These are phyloP conservation scores for Adelognathus sp. DNA, from an alignment of 2,888 invertebrate species.

Conservation along the genomic window DNA sequence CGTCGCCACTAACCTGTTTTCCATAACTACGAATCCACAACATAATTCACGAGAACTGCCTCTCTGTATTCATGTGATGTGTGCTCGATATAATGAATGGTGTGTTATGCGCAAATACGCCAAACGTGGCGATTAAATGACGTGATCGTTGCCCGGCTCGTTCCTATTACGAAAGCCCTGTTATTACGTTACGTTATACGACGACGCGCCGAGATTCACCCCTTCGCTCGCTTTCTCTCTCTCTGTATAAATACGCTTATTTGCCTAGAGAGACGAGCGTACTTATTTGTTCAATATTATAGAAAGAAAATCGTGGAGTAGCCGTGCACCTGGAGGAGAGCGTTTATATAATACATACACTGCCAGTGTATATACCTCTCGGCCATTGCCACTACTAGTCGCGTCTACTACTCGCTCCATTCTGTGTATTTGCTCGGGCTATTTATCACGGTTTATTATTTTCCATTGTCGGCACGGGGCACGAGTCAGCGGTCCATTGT, in stretches of 20 bases:
- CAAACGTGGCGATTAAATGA: slow-evolving; percentile 37
- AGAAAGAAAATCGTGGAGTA: slow-evolving; percentile 24
- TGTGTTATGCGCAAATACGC: slow-evolving; percentile 31
- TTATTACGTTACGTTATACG: slow-evolving; percentile 45
- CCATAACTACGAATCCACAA: slow-evolving; percentile 13
- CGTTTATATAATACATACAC: slow-evolving; percentile 40
- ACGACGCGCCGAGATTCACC: slow-evolving; percentile 44
- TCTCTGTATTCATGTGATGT: not conserved
- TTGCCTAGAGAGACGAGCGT: slow-evolving; percentile 33
- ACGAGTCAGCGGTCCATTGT: slow-evolving; percentile 75
- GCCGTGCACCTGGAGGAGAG: slow-evolving; percentile 33
- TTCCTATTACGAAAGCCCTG: not conserved
- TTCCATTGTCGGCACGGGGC: slow-evolving; percentile 76
- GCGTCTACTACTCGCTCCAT: slow-evolving; percentile 40
- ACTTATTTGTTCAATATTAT: slow-evolving; percentile 42
- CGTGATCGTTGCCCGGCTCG: slow-evolving; percentile 21
- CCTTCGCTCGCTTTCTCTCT: slow-evolving; percentile 17
- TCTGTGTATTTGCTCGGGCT: slow-evolving; percentile 76
- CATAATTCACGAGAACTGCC: not conserved
- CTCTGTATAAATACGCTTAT: no score
- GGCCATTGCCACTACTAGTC: slow-evolving; percentile 5
- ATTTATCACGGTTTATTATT: slow-evolving; percentile 82
- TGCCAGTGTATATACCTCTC: slow-evolving; percentile 7
- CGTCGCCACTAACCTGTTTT: slow-evolving; percentile 21
- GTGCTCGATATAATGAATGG: not conserved